Conservation (phyloP, 1,140 invertebrate genomes). For the Polypedilum pembai region DNA sequence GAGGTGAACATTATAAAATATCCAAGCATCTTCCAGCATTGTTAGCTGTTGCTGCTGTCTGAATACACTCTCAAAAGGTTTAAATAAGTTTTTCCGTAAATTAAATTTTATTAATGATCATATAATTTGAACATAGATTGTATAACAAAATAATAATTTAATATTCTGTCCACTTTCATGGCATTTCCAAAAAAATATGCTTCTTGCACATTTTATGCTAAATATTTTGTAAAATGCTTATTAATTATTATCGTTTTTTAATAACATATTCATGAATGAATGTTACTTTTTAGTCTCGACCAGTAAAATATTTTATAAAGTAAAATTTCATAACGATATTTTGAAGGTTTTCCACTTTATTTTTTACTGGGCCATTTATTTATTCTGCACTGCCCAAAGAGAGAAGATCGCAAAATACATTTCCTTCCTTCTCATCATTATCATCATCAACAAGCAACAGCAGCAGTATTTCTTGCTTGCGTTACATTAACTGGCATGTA, state of each 20-base stretch:
- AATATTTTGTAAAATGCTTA: neutral
- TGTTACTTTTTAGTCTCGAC: neutral
- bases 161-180: too few species aligned
- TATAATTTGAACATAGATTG: too few species aligned
- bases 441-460: too few species aligned
- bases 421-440: too few species aligned
- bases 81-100: too few species aligned
- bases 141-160: too few species aligned
- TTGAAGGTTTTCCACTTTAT: neutral
- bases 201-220: too few species aligned
- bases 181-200: too few species aligned
- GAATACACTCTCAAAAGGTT: neutral
- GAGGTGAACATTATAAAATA: slow-evolving; percentile 28
- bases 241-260: slow-evolving; percentile 15
- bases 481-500: neutral
- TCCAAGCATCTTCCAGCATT: slow-evolving; percentile 23
- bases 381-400: neutral
- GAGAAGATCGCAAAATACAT: neutral
- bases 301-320: neutral
- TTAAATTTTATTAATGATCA: too few species aligned
- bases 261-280: neutral
- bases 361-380: neutral
- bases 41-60: neutral
- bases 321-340: neutral
- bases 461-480: neutral